Evolutionary conservation across 23 tunicate genomes (phyloP).

Genomic region (Trididemnum nubilum): DNA sequence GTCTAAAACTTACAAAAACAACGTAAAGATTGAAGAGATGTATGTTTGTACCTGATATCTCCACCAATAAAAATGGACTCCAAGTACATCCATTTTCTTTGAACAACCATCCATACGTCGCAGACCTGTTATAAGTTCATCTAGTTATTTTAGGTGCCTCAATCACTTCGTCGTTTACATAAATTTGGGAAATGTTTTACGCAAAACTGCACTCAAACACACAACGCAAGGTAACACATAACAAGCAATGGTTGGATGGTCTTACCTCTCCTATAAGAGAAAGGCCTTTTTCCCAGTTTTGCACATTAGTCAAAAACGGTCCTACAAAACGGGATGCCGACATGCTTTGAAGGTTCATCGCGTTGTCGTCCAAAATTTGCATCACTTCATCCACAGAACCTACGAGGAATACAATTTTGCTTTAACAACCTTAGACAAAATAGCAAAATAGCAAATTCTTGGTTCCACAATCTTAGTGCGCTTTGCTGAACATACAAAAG

Average conservation of each 20-base stretch:
- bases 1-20: too few relatives aligned
- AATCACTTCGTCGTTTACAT: too few relatives aligned
- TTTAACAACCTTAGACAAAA: neutral
- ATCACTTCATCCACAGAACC: constrained; percentile 96
- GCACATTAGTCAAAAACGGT: constrained; percentile 86
- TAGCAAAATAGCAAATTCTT: too few relatives aligned
- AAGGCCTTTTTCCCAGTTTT: constrained; percentile 95
- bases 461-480: neutral
- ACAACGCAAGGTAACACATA: neutral
- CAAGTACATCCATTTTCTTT: constrained; percentile 97
- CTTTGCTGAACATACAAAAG: too few relatives aligned
- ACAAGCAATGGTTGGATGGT: neutral
- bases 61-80: constrained; percentile 99
- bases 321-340: constrained; percentile 96
- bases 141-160: neutral
- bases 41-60: constrained; percentile 93
- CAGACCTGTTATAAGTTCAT: too few relatives aligned
- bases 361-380: constrained; percentile 92
- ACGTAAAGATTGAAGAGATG: too few relatives aligned
- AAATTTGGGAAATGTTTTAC: too few relatives aligned
- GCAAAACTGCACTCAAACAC: too few relatives aligned
- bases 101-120: constrained; percentile 98
- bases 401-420: too few relatives aligned
- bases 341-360: constrained; percentile 95
- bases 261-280: constrained; percentile 93